Evolutionary conservation across 92 coral and sea anemone species (phyloP).

Genomic region (Zoanthus sociatus): DNA sequence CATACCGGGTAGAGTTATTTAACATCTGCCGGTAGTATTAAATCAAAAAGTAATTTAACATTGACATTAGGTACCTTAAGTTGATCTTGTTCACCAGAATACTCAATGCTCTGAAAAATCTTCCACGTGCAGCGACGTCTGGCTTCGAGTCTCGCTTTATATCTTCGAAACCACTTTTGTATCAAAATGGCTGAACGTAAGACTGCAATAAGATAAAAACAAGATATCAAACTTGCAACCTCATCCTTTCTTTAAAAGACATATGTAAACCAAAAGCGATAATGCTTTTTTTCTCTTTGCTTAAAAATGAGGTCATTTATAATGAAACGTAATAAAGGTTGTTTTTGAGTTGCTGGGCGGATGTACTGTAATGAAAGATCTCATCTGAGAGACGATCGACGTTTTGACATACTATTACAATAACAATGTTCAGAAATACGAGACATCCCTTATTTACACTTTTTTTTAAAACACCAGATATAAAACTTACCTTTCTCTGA

Average conservation of each 20-base stretch:
- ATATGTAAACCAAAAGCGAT: neutral
- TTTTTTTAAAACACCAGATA: neutral
- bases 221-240: neutral
- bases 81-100: conserved; percentile 97
- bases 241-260: neutral
- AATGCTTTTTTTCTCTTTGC: too few relatives aligned
- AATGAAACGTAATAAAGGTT: too few relatives aligned
- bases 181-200: conserved; percentile 90
- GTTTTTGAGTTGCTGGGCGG: too few relatives aligned
- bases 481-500: conserved; percentile 69
- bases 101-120: conserved; percentile 95
- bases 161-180: conserved; percentile 96
- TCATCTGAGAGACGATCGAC: neutral
- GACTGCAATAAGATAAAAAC: conserved; percentile 59
- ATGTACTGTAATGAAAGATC: too few relatives aligned
- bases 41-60: neutral
- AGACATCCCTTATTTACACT: neutral
- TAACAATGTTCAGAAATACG: neutral
- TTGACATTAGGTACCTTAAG: conserved; percentile 77
- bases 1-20: neutral
- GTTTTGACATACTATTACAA: neutral
- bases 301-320: too few relatives aligned
- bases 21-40: neutral
- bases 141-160: conserved; percentile 93
- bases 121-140: conserved; percentile 98